phyloP scores from a whole-genome alignment of 2,797 vertebrate genomes.

The Micropoecilia bifurca region DNA sequence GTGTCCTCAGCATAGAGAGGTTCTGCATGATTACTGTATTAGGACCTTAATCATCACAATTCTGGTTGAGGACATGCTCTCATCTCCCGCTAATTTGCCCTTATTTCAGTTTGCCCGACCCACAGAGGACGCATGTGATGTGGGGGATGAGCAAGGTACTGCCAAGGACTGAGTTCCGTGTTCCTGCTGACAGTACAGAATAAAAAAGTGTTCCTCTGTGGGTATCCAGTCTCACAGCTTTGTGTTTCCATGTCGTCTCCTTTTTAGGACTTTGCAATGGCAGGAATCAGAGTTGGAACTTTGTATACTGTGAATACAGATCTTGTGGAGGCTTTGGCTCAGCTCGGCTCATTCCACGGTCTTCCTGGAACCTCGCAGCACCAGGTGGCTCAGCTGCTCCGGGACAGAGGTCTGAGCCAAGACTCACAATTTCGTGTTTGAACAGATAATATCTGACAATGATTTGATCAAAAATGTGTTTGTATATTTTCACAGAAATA shows the following conservation, averaged over 20 bases:
- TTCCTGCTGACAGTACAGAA: slow-evolving; percentile 12
- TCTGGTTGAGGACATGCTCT: slow-evolving; percentile 37
- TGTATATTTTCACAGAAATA: background rate
- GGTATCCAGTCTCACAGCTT: slow-evolving; percentile 10
- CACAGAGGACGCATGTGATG: slow-evolving; percentile 94
- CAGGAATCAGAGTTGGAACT: slow-evolving; percentile 89
- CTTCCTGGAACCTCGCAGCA: slow-evolving; percentile 88
- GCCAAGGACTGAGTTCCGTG: slow-evolving; percentile 26
- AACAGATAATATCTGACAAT: background rate
- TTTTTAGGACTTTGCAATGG: slow-evolving; percentile 91
- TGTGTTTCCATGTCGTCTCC: slow-evolving; percentile 11
- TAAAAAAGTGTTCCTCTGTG: slow-evolving; percentile 19
- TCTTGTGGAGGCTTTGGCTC: slow-evolving; percentile 87
- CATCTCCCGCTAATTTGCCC: slow-evolving; percentile 44
- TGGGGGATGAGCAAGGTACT: slow-evolving; percentile 94
- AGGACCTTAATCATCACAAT: slow-evolving; percentile 42
- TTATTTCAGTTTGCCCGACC: slow-evolving; percentile 91
- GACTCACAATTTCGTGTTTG: slow-evolving; percentile 4
- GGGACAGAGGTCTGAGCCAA: slow-evolving; percentile 85
- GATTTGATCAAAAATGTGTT: background rate
- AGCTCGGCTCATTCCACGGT: slow-evolving; percentile 88
- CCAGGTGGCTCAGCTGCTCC: slow-evolving; percentile 89
- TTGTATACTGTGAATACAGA: slow-evolving; percentile 91
- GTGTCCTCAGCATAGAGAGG: slow-evolving; percentile 91
- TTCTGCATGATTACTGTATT: slow-evolving; percentile 67